Base-by-base conservation (phyloP, 2,113 vertebrate genomes). In the Bagarius yarrelli region DNA sequence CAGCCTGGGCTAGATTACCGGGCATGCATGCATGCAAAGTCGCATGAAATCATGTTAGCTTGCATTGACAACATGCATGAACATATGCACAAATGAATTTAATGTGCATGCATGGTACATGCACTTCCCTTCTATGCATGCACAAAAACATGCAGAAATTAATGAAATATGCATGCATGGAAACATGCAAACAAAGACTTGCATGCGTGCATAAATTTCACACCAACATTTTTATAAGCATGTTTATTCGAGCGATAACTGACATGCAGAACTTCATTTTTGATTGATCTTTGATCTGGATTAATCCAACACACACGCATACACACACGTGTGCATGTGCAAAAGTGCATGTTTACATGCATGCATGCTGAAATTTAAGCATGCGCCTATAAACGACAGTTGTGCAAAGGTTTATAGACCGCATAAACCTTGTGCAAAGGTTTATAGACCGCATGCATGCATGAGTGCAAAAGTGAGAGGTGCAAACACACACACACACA, bases 331-430 rank as follows among this genome's bases (percentile, higher is more conserved):
- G 1, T 13, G n/a, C 5, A 59, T 64, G 8, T 64, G 61, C 61
- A 64, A 15, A 18, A 8, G 32, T 64, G 18, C 32, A 19, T 19
- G 32, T 34, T 9, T 8, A 18, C 2, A 27, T 55, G 6, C 53
- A 72, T 59, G 70, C 63, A 78, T 18, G 71, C 70, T 57, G 47
- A 71, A 53, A 70, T n/a, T n/a, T n/a, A n/a, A n/a, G n/a, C n/a
- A n/a, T n/a, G n/a, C n/a, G n/a, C n/a, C n/a, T n/a, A n/a, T n/a
- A n/a, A n/a, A n/a, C n/a, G n/a, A n/a, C n/a, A n/a, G n/a, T n/a
- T n/a, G n/a, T n/a, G n/a, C n/a, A n/a, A n/a, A n/a, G n/a, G n/a
- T n/a, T n/a, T n/a, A n/a, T n/a, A n/a, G n/a, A n/a, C n/a, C n/a
- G n/a, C n/a, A n/a, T n/a, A n/a, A n/a, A n/a, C n/a, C 36, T 40